A percentile compares a stretch with the other conserved stretches of the same genome.
phyloP scores from a whole-genome alignment of 1,140 invertebrate species.

The Camponotus pennsylvanicus region DNA sequence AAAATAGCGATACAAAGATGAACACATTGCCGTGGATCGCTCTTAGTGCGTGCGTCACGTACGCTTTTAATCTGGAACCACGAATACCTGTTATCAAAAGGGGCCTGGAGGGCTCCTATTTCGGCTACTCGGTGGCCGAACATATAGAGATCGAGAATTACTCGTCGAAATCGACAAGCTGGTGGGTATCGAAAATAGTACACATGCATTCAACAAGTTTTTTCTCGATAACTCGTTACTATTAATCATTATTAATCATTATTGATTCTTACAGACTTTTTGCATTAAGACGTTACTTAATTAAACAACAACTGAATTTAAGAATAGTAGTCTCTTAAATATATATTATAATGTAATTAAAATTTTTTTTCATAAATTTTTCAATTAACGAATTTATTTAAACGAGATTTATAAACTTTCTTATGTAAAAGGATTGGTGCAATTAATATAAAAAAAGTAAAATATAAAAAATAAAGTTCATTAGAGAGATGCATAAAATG shows the following conservation, averaged over 20 bases:
- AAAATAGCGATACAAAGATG: neutral
- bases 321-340: neutral
- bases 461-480: too few relatives aligned
- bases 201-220: neutral
- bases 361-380: too few relatives aligned
- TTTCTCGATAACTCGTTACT: neutral
- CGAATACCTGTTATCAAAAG: conserved; percentile 94
- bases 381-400: too few relatives aligned
- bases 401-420: too few relatives aligned
- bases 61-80: conserved; percentile 93
- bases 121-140: conserved; percentile 96
- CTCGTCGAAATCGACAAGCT: conserved; percentile 85
- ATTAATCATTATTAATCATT: neutral
- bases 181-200: conserved; percentile 85
- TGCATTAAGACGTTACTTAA: neutral
- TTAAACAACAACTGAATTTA: neutral
- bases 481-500: neutral
- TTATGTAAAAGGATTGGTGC: too few relatives aligned
- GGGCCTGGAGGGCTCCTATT: conserved; percentile 91
- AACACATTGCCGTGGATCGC: conserved; percentile 19
- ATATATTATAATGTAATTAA: neutral
- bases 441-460: too few relatives aligned
- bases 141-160: conserved; percentile 87
- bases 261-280: neutral
- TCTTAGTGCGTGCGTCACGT: conserved; percentile 44